Base-by-base conservation (phyloP, 1,140 invertebrate species). In the Vanessa tameamea region DNA sequence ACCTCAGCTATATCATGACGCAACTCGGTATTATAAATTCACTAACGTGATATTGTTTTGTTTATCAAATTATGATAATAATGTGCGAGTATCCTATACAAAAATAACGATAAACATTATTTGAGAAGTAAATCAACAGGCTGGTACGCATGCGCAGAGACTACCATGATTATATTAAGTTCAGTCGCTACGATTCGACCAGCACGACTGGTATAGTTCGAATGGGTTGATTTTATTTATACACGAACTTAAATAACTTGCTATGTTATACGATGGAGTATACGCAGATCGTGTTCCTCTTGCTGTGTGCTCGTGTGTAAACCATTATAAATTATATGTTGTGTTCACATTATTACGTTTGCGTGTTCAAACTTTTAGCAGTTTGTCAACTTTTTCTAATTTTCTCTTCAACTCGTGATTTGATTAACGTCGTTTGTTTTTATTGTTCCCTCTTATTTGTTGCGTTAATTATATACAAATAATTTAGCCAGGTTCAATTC, bases 281-380 rank as follows among this genome's bases (percentile, higher is more conserved):
- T 55, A 80, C 65, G 69, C 77, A 82, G 43, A 80, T 87, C 65
- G 78, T 88, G 83, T 72, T 88, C 48, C 78, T 88, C 20, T 81
- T 88, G 75, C 55, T 90, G 53, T 86, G 81, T 78, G 82, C 84
- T 74, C 87, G 88, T 90, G 82, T 59, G 86, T 89, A 89, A 85
- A 50, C 50, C 65, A 71, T 78, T 70, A 70, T 69, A 57, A 77
- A 74, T 79, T 68, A 67, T 26, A 73, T 72, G 57, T 67, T 15
- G 61, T 26, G 37, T 43, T 43, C 37, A 43, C 37, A 9, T 75
- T 23, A 12, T 66, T 70, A 61, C 66, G 37, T 84, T 81, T 20
- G 78, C 80, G 86, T 83, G 80, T 74, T 0, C 64, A 47, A 79
- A 79, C 31, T 72, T 72, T 72, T 55, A 31, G 47, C 37, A 43